Percentiles rank a stretch among this genome's conserved stretches.
Evolutionary conservation across 2,888 invertebrate genomes (phyloP).

Genomic region (Peribatodes rhomboidaria): DNA sequence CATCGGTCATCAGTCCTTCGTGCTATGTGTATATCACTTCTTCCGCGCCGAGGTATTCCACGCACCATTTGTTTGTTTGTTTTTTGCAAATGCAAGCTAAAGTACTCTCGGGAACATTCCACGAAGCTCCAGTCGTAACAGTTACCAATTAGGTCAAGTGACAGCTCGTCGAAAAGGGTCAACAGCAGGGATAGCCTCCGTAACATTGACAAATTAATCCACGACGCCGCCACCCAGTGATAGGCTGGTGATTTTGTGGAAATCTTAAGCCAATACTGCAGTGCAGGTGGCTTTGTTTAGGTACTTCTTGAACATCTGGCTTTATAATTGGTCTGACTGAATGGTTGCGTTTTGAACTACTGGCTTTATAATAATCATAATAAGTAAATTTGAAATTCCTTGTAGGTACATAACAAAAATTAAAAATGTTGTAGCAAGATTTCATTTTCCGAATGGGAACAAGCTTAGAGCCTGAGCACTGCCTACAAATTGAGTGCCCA

Average conservation of each 20-base stretch:
- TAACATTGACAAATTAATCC: slow-evolving; percentile 38
- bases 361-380: too few species aligned
- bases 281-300: background rate
- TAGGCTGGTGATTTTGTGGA: slow-evolving; percentile 30
- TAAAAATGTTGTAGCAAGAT: slow-evolving; percentile 3
- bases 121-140: slow-evolving; percentile 47
- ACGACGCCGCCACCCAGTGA: slow-evolving; percentile 18
- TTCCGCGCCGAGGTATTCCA: too few species aligned
- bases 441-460: slow-evolving; percentile 22
- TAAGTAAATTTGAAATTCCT: too few species aligned
- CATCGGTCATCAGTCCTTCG: too few species aligned
- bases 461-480: slow-evolving; percentile 7
- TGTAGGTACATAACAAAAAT: too few species aligned
- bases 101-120: slow-evolving; percentile 1
- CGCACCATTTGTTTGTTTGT: too few species aligned
- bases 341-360: too few species aligned
- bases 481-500: slow-evolving; percentile 26
- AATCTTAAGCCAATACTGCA: background rate
- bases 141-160: slow-evolving; percentile 65
- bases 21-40: too few species aligned
- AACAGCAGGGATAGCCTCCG: slow-evolving; percentile 48
- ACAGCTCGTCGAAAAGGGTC: slow-evolving; percentile 48
- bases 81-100: background rate
- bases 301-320: too few species aligned
- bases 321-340: too few species aligned